Conservation (phyloP, 2,113 vertebrate species). For the Bubo bubo region DNA sequence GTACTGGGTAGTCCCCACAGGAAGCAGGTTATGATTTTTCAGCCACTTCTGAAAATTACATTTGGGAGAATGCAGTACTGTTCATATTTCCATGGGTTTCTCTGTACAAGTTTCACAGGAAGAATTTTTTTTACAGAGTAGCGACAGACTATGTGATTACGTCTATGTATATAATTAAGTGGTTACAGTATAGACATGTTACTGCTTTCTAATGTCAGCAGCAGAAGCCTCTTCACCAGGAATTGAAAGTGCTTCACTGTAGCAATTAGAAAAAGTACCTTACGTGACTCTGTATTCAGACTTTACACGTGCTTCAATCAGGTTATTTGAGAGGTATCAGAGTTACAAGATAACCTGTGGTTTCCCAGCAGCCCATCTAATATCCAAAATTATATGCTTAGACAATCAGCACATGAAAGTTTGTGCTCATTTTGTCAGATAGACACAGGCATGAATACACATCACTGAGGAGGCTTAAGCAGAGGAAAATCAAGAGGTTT, state of each 20-base stretch:
- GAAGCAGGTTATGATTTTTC: background rate
- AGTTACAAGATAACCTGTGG: slow-evolving; percentile 12
- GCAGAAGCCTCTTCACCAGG: slow-evolving; percentile 58
- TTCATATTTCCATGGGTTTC: slow-evolving; percentile 55
- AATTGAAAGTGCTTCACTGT: slow-evolving; percentile 65
- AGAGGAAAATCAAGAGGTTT: background rate
- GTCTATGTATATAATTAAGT: slow-evolving; percentile 56
- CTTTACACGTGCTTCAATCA: background rate
- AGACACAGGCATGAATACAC: background rate
- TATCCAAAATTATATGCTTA: slow-evolving; percentile 36
- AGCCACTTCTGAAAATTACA: background rate
- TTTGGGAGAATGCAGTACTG: slow-evolving; percentile 18
- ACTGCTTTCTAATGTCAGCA: slow-evolving; percentile 63
- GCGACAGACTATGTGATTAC: slow-evolving; percentile 15
- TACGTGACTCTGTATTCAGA: slow-evolving; percentile 42
- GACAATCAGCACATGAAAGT: background rate
- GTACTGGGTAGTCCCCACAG: background rate
- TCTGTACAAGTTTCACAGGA: slow-evolving; percentile 42
- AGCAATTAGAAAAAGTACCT: slow-evolving; percentile 55
- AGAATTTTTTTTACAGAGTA: slow-evolving; percentile 24
- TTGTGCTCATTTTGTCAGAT: background rate
- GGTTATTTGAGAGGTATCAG: background rate
- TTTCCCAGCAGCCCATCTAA: slow-evolving; percentile 47
- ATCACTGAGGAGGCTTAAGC: background rate
- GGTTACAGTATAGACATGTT: slow-evolving; percentile 63